Evolutionary conservation across 2,113 vertebrate genomes (phyloP).

Genomic region (Probosciger aterrimus): DNA sequence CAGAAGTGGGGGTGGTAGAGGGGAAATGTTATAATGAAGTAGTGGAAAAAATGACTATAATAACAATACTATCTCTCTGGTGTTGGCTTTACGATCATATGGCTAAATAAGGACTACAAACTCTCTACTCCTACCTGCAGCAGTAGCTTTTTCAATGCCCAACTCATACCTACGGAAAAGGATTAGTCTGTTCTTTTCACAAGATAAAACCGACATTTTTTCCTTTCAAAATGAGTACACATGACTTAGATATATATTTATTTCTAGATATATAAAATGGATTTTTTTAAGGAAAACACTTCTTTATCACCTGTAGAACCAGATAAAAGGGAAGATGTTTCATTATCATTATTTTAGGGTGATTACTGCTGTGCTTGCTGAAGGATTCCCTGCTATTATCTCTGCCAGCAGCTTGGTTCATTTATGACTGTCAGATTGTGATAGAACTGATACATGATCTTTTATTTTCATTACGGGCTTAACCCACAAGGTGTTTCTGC

Average conservation of each 20-base stretch:
- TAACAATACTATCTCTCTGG: fast-evolving
- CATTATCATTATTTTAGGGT: not conserved
- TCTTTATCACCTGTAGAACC: not conserved
- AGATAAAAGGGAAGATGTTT: not conserved
- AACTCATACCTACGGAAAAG: fast-evolving
- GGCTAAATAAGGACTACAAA: fast-evolving
- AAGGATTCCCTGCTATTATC: not conserved
- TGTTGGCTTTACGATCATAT: not conserved
- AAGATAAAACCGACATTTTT: not conserved
- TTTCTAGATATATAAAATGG: not conserved
- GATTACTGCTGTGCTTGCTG: not conserved
- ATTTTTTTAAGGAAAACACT: not conserved
- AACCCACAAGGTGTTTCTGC: not conserved
- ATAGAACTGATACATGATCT: not conserved
- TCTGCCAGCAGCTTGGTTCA: not conserved
- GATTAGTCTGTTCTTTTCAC: not conserved
- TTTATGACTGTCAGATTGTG: not conserved
- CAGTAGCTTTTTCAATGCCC: not conserved
- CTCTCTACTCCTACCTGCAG: not conserved
- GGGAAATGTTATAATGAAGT: fast-evolving
- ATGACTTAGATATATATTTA: not conserved
- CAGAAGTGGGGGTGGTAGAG: not conserved
- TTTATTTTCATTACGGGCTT: not conserved
- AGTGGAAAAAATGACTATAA: not conserved
- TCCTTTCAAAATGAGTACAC: not conserved